phyloP scores from a whole-genome alignment of 2,888 invertebrate species.

The Oligia fasciuncula region DNA sequence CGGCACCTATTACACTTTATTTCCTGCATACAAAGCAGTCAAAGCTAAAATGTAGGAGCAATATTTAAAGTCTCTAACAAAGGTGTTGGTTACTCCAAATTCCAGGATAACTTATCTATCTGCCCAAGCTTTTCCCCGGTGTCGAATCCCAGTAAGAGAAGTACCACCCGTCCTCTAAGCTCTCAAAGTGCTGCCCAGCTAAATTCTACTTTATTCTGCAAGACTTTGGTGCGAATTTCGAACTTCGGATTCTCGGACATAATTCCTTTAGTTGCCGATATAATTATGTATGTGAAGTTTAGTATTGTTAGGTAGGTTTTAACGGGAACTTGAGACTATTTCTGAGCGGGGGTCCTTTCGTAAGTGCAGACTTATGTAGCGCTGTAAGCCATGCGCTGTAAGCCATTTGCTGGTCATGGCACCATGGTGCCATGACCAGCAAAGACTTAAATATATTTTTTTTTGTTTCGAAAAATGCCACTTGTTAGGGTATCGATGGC shows the following conservation, averaged over 20 bases:
- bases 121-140: background rate
- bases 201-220: constrained; percentile 9
- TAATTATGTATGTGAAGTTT: constrained; percentile 14
- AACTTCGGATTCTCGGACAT: background rate
- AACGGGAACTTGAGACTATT: constrained; percentile 5
- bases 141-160: background rate
- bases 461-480: background rate
- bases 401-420: too few relatives aligned
- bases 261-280: background rate
- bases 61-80: background rate
- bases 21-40: background rate
- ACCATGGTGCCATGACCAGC: background rate
- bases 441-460: background rate
- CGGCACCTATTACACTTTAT: background rate
- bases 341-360: background rate
- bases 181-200: background rate
- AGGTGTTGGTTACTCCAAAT: background rate
- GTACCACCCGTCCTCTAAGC: background rate
- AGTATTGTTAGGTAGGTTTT: constrained; percentile 3
- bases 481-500: background rate
- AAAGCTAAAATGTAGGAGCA: background rate
- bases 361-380: constrained; percentile 26
- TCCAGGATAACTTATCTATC: constrained; percentile 1
- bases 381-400: background rate
- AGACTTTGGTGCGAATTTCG: background rate